Evolutionary conservation across 2,888 invertebrate genomes (phyloP).

Genomic region (Pandemis corylana): DNA sequence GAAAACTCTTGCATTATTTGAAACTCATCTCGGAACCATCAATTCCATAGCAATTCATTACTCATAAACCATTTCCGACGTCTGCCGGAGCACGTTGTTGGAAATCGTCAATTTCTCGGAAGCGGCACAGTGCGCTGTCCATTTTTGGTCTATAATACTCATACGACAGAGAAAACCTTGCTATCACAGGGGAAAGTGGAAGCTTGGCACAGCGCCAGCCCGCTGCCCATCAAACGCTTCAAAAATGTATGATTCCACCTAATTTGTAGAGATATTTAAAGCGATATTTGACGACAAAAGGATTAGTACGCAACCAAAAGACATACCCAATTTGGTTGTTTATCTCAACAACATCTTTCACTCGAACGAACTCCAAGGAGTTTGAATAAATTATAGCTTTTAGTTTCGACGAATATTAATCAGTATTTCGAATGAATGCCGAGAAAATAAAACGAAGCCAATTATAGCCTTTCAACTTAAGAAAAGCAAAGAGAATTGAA

Average conservation of each 20-base stretch:
- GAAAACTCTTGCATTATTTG: constrained; percentile 43
- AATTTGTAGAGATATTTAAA: constrained; percentile 74
- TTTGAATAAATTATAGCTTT: constrained; percentile 29
- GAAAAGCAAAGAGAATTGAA: constrained; percentile 17
- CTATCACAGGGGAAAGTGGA: constrained; percentile 69
- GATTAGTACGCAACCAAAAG: constrained; percentile 64
- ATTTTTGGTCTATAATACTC: constrained; percentile 50
- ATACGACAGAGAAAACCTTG: constrained; percentile 56
- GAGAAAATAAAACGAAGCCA: constrained; percentile 18
- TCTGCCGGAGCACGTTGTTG: constrained; percentile 66
- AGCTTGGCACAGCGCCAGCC: constrained; percentile 71
- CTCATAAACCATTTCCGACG: constrained; percentile 77
- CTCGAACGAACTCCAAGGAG: constrained; percentile 2
- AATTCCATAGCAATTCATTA: constrained; percentile 68
- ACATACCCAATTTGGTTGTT: constrained; percentile 54
- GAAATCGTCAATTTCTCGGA: constrained; percentile 77
- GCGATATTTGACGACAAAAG: constrained; percentile 74
- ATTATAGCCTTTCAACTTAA: constrained; percentile 12
- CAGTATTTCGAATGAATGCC: constrained; percentile 14
- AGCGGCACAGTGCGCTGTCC: constrained; percentile 74
- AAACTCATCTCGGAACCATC: constrained; percentile 54
- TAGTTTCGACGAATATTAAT: constrained; percentile 28
- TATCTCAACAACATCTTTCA: constrained; percentile 39
- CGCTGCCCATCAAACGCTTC: constrained; percentile 63
- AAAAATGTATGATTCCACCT: constrained; percentile 75